Base-by-base conservation (phyloP, 2,113 vertebrate species). In the Cepphus grylle region DNA sequence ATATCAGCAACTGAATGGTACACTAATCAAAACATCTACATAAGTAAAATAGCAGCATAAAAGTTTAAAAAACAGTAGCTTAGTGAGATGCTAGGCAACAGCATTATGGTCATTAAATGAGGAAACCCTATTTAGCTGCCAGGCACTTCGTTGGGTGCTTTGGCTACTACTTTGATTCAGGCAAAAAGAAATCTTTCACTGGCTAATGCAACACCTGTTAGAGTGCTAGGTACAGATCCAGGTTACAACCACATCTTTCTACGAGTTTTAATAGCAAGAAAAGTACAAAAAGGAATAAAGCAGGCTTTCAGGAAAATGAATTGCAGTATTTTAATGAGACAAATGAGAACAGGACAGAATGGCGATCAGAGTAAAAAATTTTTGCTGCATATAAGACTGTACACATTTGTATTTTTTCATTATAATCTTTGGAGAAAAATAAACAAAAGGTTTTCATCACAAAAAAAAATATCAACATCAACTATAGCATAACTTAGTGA, bases 291-390 rank as follows among this genome's bases (percentile, higher is more conserved):
- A 56, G 10, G 4, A 93, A 65, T 65, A n/a, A 74, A 22, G 19
- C 81, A 2, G 2, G 3, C 9, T 81, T 84, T 58, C 2, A 11
- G 65, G 49, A 93, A 92, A 94, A 95, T 34, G 21, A 65, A 70
- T 86, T 84, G 30, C 8, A 14, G 7, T 5, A 14, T 81, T 72
- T 77, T 80, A 83, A 83, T 8, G 2, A 67, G 19, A n/a, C 1
- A 86, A 32, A 32, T 47, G 65, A 61, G 8, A 11, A 16, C 22
- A 59, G 13, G 15, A 63, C 11, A 78, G 26, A 59, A 61, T 12
- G 13, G 8, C 0, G 0, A 40, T 12, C 2, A 66, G 7, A 63
- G 9, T 32, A 55, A 79, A 72, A 1, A 1, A n/a, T 50, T 87
- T 92, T 82, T 63, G 3, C 10, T 67, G 13, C 29, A 2, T 26